phyloP scores from a whole-genome alignment of 2,888 invertebrate species.

The Erpobdella octoculata region DNA sequence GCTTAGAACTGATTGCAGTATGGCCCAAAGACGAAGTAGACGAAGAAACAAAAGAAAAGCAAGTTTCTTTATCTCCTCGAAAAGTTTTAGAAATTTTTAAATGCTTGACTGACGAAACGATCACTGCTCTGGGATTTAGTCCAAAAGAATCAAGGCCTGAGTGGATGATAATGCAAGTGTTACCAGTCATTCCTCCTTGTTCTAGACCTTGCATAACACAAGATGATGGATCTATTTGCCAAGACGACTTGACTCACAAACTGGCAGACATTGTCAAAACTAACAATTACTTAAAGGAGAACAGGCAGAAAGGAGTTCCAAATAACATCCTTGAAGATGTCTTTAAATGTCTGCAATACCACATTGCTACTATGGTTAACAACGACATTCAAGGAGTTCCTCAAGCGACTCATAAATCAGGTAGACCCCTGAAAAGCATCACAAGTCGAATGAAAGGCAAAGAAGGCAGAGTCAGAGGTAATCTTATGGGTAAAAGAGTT shows the following conservation, averaged over 20 bases:
- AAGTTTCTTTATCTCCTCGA: constrained; percentile 79
- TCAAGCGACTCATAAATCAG: constrained; percentile 68
- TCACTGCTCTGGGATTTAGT: constrained; percentile 63
- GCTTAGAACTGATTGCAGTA: constrained; percentile 87
- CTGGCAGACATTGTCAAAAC: constrained; percentile 94
- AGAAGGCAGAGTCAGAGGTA: constrained; percentile 96
- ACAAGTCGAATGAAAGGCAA: constrained; percentile 92
- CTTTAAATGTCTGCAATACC: constrained; percentile 93
- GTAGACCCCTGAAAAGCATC: constrained; percentile 92
- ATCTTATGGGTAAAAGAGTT: constrained; percentile 99
- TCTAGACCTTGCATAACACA: constrained; percentile 97
- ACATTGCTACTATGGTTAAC: constrained; percentile 93
- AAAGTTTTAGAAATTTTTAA: constrained; percentile 93
- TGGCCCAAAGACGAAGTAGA: constrained; percentile 62
- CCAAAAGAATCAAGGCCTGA: constrained; percentile 88
- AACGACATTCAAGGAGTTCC: constrained; percentile 90
- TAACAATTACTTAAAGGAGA: constrained; percentile 86
- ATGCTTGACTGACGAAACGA: constrained; percentile 73
- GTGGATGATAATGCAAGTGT: constrained; percentile 96
- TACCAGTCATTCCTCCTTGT: constrained; percentile 91
- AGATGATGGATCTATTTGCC: constrained; percentile 94
- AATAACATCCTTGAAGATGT: constrained; percentile 94
- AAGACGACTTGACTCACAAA: constrained; percentile 98
- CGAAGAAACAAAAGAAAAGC: constrained; percentile 48
- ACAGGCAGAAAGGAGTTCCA: constrained; percentile 92